Evolutionary conservation across 2,888 invertebrate species (phyloP), one percentile per base, ranked within the genome.

Genomic region (Zeuzera pyrina): DNA sequence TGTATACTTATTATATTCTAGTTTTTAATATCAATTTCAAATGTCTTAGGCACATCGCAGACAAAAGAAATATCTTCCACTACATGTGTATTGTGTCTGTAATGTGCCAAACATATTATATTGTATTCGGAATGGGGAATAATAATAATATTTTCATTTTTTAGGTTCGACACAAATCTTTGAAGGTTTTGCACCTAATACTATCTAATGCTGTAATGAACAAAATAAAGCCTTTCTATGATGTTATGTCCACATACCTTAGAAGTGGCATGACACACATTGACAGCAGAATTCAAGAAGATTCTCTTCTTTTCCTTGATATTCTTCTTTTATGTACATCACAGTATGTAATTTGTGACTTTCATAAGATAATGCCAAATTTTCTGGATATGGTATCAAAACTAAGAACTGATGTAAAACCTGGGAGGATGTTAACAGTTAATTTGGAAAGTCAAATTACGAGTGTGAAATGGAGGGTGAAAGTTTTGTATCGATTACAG

Each of bases 181-280:
- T 88, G 1, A 87, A 86, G 65, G 84, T 87, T 5, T 49, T 89
- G 2, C 77, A 83, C 44, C 49, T 84, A 12, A 73, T 87, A 32
- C 58, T 87, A 2, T 63, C 68, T 13, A 71, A 67, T 44, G 58
- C 66, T 2, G 39, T 51, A 6, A 34, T 70, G 36, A 81, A 84
- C 6, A 87, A 88, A 46, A 63, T 91, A 8, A 63, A 84, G 23
- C 93, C 95, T 6, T 94, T 93, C 62, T 92, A 91, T 57, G 88
- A 90, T 39, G 84, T 92, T 3, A 72, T 96, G 37, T 88, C 91
- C 12, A 91, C 93, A 1, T 93, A 94, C 64, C 67, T 96, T 28
- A 87, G 91, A 31, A 95, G 95, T 76, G 92, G 94, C 1, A 94
- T 97, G 93, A 95, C 95, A 0, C 93, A 96, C 52, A 92, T 97